phyloP scores from a whole-genome alignment of 2,113 vertebrate genomes.

The Melanocharis versteri region DNA sequence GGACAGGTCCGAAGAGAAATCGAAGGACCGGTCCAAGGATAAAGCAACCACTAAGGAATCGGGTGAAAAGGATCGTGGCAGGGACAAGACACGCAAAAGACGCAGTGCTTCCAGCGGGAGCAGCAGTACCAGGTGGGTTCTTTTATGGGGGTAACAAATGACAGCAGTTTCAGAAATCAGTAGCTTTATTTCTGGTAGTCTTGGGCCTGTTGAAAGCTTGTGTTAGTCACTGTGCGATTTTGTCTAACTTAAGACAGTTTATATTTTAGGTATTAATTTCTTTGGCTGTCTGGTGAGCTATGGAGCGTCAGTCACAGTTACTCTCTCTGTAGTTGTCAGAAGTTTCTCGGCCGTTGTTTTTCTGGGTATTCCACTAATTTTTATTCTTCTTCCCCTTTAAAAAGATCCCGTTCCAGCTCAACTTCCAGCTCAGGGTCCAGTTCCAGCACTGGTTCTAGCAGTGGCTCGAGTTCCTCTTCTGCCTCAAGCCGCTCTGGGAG shows the following conservation, averaged over 20 bases:
- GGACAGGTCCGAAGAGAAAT: conserved; percentile 90
- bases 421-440: conserved; percentile 94
- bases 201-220: background rate
- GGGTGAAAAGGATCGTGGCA: conserved; percentile 87
- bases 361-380: background rate
- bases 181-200: background rate
- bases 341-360: background rate
- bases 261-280: background rate
- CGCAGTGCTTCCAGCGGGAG: conserved; percentile 93
- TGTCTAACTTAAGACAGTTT: background rate
- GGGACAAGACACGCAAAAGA: conserved; percentile 89
- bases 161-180: background rate
- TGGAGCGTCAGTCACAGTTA: background rate
- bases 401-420: conserved; percentile 85
- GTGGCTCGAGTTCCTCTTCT: conserved; percentile 93
- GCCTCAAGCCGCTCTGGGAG: conserved; percentile 93
- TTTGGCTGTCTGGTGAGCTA: background rate
- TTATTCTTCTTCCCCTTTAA: background rate
- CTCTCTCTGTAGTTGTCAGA: background rate
- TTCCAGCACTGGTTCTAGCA: conserved; percentile 94
- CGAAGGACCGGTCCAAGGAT: conserved; percentile 92
- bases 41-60: conserved; percentile 85
- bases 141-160: background rate
- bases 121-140: conserved; percentile 83
- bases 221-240: background rate